These are phyloP conservation scores for Pempheris klunzingeri DNA, from an alignment of 2,797 vertebrate genomes.

Conservation along the genomic window DNA sequence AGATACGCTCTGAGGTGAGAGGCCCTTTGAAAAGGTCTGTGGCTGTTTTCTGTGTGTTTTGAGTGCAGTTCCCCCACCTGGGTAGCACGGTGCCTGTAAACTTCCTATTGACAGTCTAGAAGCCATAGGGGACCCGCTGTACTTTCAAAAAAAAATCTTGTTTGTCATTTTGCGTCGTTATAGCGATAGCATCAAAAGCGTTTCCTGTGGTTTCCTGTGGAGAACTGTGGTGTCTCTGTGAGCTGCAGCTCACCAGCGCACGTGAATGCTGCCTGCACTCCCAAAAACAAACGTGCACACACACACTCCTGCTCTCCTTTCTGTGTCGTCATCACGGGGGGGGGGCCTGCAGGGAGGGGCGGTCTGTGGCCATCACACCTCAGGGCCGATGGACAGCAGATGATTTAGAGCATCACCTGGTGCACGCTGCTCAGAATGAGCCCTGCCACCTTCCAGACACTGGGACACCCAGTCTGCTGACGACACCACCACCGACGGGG, in stretches of 20 bases:
- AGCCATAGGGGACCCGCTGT: conserved; percentile 71
- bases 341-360: conserved; percentile 20
- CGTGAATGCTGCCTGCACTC: conserved; percentile 61
- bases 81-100: conserved; percentile 56
- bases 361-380: conserved; percentile 56
- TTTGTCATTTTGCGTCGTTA: conserved; percentile 74
- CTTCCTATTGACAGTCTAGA: conserved; percentile 69
- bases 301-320: conserved; percentile 23
- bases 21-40: conserved; percentile 14
- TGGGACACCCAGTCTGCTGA: neutral
- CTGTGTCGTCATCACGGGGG: conserved; percentile 42
- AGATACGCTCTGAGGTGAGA: conserved; percentile 47
- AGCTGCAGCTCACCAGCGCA: conserved; percentile 72
- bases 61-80: conserved; percentile 39
- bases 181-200: conserved; percentile 78
- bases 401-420: conserved; percentile 83
- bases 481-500: no score
- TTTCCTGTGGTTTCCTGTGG: conserved; percentile 85
- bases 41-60: conserved; percentile 39
- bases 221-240: conserved; percentile 74
- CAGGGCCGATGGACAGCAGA: conserved; percentile 52
- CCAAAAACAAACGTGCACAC: conserved; percentile 8
- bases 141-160: conserved; percentile 62
- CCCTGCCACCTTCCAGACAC: conserved; percentile 15
- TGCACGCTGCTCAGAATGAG: conserved; percentile 74